Evolutionary conservation across 2,113 vertebrate genomes (phyloP).

Genomic region (Promerops cafer): DNA sequence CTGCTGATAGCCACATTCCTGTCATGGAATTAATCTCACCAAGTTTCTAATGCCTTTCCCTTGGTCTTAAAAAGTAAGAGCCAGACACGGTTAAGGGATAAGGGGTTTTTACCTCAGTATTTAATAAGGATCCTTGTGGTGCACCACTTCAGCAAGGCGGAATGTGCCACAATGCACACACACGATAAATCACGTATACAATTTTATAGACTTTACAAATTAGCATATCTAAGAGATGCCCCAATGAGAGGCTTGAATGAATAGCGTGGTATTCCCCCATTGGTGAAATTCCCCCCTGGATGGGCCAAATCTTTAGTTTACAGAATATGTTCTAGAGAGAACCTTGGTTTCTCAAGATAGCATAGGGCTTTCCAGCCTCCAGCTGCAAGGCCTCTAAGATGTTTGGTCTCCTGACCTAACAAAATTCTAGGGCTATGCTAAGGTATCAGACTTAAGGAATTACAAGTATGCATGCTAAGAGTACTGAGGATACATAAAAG

Average conservation of each 20-base stretch:
- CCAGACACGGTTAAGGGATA: background rate
- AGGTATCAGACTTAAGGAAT: background rate
- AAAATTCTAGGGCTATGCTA: background rate
- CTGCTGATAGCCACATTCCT: accelerated
- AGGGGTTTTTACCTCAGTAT: no score
- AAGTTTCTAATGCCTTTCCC: background rate
- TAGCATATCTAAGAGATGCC: background rate
- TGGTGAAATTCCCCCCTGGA: background rate
- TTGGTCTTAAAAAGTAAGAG: background rate
- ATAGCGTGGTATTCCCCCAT: background rate
- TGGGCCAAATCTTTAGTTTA: background rate
- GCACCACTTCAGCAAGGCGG: no score
- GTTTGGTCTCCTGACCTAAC: background rate
- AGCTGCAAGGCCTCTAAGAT: accelerated
- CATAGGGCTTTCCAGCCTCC: no score
- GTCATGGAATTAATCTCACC: background rate
- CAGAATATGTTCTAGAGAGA: background rate
- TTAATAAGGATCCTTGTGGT: background rate
- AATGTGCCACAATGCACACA: no score
- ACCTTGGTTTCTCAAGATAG: background rate
- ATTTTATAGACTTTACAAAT: background rate
- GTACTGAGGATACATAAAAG: background rate
- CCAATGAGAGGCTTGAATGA: background rate
- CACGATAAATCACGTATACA: accelerated
- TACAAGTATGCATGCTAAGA: background rate